Base-by-base conservation (phyloP, 2,888 invertebrate species). In the Trichogramma evanescens region DNA sequence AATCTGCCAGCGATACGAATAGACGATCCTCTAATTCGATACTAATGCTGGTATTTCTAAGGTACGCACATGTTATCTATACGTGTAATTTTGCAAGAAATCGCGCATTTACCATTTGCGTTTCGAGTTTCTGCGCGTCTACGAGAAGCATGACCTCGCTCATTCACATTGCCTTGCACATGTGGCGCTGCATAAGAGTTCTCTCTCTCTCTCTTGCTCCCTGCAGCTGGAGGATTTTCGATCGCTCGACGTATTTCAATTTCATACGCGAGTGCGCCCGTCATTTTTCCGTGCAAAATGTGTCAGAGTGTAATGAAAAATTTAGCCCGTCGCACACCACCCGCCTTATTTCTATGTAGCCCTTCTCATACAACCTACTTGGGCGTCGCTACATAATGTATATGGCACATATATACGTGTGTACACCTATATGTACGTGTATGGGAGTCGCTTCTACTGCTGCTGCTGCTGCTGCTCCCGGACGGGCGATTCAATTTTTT, bases 231-330 rank as follows among this genome's bases (percentile, higher is more conserved):
- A 68, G 65, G 58, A 64, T 64, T 61, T 55, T 67, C 69, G 69
- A 70, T 71, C 71, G 70, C 66, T 65, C 66, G 69, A 68, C 69
- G 69, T 68, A 70, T 72, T 74, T 73, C 73, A 73, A 74, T 74
- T 74, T 74, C 71, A 72, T 70, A 70, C 66, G 65, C 69, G 71
- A 69, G 65, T 65, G 70, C 68, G 59, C 67, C 65, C 68, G 69
- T 71, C 72, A 71, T 72, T 72, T 71, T 63, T 58, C 65, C 62
- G 65, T 68, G 66, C 65, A 68, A 68, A 68, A 69, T 68, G 67
- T 68, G 71, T 73, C 70, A 70, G 66, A 63, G 46, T 44, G 54
- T 62, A 72, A 72, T 73, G 72, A 73, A 74, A 74, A 72, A 73
- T 74, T 74, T 72, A 72, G 68, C 66, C 66, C 62, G 54, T 61